Evolutionary conservation across 2,113 vertebrate genomes (phyloP), one percentile per base, ranked within the genome.

Genomic region (Sorex araneus): DNA sequence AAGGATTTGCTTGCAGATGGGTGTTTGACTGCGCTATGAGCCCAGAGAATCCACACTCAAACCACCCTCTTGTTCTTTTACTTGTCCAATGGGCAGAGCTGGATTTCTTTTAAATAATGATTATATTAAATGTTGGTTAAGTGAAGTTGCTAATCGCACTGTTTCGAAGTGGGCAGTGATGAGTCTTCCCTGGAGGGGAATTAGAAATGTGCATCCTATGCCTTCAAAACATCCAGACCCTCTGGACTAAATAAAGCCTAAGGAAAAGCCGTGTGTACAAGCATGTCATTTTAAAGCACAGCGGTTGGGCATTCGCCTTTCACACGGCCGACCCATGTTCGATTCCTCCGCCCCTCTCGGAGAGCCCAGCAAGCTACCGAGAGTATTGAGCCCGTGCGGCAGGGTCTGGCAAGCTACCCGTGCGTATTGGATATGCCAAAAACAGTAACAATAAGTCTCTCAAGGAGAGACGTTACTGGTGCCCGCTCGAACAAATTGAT

Each of bases 281-380:
- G 79, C 47, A 75, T 19, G 64, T 83, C 28, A 86, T 71, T 89
- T 80, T 57, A 66, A 90, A n/a, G n/a, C n/a, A n/a, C n/a, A n/a
- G n/a, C n/a, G n/a, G n/a, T n/a, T n/a, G n/a, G n/a, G n/a, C n/a
- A n/a, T n/a, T n/a, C n/a, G n/a, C n/a, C n/a, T n/a, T n/a, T n/a
- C n/a, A n/a, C n/a, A n/a, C n/a, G n/a, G n/a, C n/a, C n/a, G n/a
- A n/a, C n/a, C n/a, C n/a, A n/a, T n/a, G n/a, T n/a, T n/a, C n/a
- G n/a, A n/a, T n/a, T n/a, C n/a, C n/a, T n/a, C n/a, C n/a, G n/a
- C n/a, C n/a, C n/a, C n/a, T n/a, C n/a, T n/a, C n/a, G n/a, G n/a
- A n/a, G n/a, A n/a, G n/a, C n/a, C n/a, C n/a, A n/a, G n/a, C n/a
- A n/a, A n/a, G n/a, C n/a, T n/a, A n/a, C n/a, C n/a, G n/a, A n/a